Evolutionary conservation across 2,797 vertebrate species (phyloP).

Genomic region (Threskiornis aethiopicus): DNA sequence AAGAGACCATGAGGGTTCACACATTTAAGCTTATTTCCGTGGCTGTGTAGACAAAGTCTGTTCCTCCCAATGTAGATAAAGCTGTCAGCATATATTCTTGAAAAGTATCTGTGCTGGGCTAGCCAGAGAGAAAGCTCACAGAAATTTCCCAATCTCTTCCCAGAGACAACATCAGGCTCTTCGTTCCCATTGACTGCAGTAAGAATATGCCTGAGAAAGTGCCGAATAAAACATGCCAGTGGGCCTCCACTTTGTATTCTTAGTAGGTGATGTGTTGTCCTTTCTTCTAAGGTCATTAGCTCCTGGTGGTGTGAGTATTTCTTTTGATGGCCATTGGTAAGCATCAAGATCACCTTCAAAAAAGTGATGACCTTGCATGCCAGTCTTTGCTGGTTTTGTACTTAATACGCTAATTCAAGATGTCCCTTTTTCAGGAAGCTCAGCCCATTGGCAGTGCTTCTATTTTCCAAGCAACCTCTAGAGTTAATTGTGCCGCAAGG

Average conservation of each 20-base stretch:
- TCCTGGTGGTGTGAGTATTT: not conserved
- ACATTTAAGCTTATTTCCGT: not conserved
- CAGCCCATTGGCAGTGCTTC: not conserved
- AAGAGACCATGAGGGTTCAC: not conserved
- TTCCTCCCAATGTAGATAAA: not conserved
- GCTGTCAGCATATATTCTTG: not conserved
- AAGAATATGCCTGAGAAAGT: not conserved
- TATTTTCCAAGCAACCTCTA: not conserved
- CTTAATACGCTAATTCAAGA: not conserved
- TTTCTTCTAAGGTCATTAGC: not conserved
- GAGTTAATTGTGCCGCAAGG: not conserved
- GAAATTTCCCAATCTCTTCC: not conserved
- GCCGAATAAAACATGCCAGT: not conserved
- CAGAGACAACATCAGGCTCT: not conserved
- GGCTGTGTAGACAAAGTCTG: not conserved
- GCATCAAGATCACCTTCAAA: not conserved
- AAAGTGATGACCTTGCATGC: not conserved
- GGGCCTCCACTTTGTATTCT: not conserved
- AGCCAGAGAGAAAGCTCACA: not conserved
- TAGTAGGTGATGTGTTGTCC: not conserved
- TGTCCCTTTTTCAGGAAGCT: not conserved
- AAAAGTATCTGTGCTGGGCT: not conserved
- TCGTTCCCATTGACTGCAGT: not conserved
- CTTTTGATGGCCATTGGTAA: not conserved
- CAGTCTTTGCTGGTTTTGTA: not conserved